Percentiles rank a stretch among this genome's conserved stretches.
These are phyloP conservation scores for Nansenia antarctica DNA, from an alignment of 2,113 vertebrate genomes.

Conservation along the genomic window DNA sequence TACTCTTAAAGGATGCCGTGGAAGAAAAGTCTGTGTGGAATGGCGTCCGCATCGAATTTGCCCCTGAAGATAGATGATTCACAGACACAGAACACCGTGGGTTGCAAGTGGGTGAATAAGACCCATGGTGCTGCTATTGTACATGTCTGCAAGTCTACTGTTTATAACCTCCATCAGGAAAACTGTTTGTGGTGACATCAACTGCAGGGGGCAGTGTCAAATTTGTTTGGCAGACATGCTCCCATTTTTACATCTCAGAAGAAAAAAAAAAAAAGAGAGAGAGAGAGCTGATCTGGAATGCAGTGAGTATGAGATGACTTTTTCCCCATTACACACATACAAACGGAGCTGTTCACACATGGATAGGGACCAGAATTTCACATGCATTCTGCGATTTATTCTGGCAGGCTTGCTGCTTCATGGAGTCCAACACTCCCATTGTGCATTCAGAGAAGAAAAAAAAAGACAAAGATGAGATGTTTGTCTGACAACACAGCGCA, in stretches of 20 bases:
- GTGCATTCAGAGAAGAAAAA: constrained; percentile 53
- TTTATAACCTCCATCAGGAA: not conserved
- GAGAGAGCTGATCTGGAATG: constrained; percentile 1
- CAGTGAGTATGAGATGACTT: not conserved
- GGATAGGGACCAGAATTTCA: constrained; percentile 42
- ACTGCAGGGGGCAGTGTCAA: constrained; percentile 19
- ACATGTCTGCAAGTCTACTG: not conserved
- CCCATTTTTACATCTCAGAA: not conserved
- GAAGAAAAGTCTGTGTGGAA: not conserved
- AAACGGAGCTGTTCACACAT: constrained; percentile 24
- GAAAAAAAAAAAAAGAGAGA: not conserved
- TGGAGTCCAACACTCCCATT: constrained; percentile 66
- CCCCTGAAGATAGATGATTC: not conserved
- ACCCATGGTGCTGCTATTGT: not conserved
- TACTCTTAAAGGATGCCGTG: not conserved
- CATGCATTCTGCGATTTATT: constrained; percentile 57
- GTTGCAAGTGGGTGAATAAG: not conserved
- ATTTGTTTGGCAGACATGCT: constrained; percentile 1
- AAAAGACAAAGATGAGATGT: constrained; percentile 23
- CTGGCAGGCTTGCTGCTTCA: constrained; percentile 67
- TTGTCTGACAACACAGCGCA: constrained; percentile 50
- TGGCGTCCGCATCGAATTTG: constrained; percentile 1
- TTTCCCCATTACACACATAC: not conserved
- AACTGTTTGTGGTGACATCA: constrained; percentile 1
- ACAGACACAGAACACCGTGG: not conserved